These are phyloP conservation scores for Cettia cetti DNA, from an alignment of 2,113 vertebrate species.

Conservation along the genomic window DNA sequence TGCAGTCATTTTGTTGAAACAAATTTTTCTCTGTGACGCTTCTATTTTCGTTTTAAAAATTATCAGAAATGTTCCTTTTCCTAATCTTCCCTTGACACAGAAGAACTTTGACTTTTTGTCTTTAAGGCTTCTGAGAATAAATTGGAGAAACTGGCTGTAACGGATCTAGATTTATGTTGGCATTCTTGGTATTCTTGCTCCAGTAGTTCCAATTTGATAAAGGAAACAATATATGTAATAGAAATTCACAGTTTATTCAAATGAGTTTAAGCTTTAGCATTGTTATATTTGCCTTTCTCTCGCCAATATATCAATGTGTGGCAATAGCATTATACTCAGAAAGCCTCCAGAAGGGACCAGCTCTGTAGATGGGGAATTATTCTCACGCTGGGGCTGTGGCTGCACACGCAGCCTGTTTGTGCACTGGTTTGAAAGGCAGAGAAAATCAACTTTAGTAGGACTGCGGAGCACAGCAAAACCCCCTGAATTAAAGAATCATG, in stretches of 20 bases:
- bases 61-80: neutral
- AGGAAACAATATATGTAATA: slow-evolving; percentile 63
- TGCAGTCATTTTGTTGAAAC: neutral
- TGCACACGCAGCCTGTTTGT: neutral
- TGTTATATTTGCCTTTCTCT: slow-evolving; percentile 48
- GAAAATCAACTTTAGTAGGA: neutral
- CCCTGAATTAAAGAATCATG: neutral
- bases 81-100: neutral
- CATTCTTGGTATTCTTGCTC: slow-evolving; percentile 58
- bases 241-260: slow-evolving; percentile 56
- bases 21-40: rapidly evolving
- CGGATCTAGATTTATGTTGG: slow-evolving; percentile 58
- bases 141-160: slow-evolving; percentile 53
- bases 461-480: neutral
- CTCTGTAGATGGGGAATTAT: neutral
- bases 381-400: neutral
- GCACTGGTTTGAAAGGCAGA: neutral
- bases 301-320: slow-evolving; percentile 48
- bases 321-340: slow-evolving; percentile 14
- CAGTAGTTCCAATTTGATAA: slow-evolving; percentile 64
- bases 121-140: slow-evolving; percentile 1
- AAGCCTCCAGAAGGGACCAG: slow-evolving; percentile 3
- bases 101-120: slow-evolving; percentile 1
- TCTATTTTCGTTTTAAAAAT: neutral
- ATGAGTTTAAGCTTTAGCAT: slow-evolving; percentile 51